A percentile compares a stretch with the other conserved stretches of the same genome.
Evolutionary conservation across 2,797 vertebrate species (phyloP).

Genomic region (Kryptopterus vitreolus): DNA sequence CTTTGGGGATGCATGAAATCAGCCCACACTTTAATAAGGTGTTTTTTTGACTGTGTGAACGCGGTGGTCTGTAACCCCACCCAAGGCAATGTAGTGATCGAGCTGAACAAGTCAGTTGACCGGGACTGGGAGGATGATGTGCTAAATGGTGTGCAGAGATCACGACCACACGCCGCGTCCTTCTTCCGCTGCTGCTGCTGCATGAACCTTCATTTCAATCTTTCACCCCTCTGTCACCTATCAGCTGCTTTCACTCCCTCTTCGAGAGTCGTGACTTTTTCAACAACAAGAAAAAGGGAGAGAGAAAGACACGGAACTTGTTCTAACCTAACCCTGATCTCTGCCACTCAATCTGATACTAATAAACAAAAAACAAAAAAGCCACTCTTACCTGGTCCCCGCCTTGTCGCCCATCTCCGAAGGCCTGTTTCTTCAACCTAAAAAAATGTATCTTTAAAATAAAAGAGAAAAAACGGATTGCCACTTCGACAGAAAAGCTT

Average conservation of each 20-base stretch:
- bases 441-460: constrained; percentile 32
- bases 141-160: constrained; percentile 16
- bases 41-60: not conserved
- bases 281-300: no score
- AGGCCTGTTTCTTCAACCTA: constrained; percentile 48
- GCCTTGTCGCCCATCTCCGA: constrained; percentile 65
- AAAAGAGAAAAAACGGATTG: constrained; percentile 4
- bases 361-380: not conserved
- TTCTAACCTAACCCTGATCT: not conserved
- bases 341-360: constrained; percentile 30
- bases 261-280: constrained; percentile 34
- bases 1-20: not conserved
- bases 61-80: constrained; percentile 53
- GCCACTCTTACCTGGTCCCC: constrained; percentile 62
- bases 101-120: not conserved
- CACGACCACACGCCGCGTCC: not conserved
- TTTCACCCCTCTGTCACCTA: not conserved
- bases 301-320: constrained; percentile 27
- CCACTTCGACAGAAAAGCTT: constrained; percentile 34
- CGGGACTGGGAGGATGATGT: not conserved
- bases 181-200: not conserved
- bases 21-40: not conserved
- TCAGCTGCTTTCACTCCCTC: not conserved
- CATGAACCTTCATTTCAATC: not conserved
- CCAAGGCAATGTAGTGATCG: constrained; percentile 34